Base-by-base conservation (phyloP, 2,797 vertebrate species). In the Astyanax mexicanus region DNA sequence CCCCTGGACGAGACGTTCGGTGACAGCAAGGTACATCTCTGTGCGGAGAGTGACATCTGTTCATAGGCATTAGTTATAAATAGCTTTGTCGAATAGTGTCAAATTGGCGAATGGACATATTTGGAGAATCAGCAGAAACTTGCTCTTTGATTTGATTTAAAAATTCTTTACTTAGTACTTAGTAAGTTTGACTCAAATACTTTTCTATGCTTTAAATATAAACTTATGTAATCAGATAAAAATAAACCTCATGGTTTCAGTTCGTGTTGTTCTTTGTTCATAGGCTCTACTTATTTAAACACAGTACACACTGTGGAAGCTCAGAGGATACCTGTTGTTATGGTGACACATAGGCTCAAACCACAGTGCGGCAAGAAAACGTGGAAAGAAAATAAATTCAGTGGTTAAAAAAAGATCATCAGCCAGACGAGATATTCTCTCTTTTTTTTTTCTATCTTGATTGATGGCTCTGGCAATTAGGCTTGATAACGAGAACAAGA, bases 401-500 rank as follows among this genome's bases (percentile, higher is more conserved):
- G 38, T 27, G 37, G 37, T 70, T 70, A 70, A 70, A 70, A 70
- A 70, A 40, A 70, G 68, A 55, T 55, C 51, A 55, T 27, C 51
- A 57, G 52, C 68, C 68, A 70, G 68, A 70, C 52, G 9, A n/a
- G 68, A 29, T 70, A 19, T 57, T 42, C 25, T 25, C 25, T 25
- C 23, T 70, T 70, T 70, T 38, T 37, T 70, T 70, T 69, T 70
- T 44, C 17, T 38, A 15, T 35, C 37, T 55, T 70, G 68, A 57
- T 55, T 70, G 68, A 70, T 40, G 10, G 37, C 68, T 19, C 57
- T 57, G 52, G 68, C 52, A 57, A 57, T 70, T 57, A 70, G 23
- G 68, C 23, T 60, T 69, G 79, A 77, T 73, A 80, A 80, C 58
- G 73, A 69, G 69, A 80, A 72, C 25, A 77, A 80, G 74, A 68